Percentiles rank a stretch among this genome's conserved stretches.
Evolutionary conservation across 1,140 invertebrate genomes (phyloP).

Genomic region (Drosophila fuyamai): DNA sequence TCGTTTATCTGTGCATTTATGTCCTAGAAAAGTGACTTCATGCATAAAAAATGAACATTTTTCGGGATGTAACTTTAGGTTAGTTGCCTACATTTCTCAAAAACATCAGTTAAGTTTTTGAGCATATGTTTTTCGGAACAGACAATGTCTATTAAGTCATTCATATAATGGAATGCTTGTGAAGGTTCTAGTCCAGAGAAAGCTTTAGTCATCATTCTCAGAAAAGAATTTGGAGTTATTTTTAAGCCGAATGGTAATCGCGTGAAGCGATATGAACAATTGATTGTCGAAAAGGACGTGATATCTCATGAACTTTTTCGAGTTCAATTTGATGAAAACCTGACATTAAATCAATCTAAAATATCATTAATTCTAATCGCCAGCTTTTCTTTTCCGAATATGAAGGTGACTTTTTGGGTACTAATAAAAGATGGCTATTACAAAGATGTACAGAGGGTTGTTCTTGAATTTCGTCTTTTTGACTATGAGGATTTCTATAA

Average conservation of each 20-base stretch:
- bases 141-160: conserved; percentile 1
- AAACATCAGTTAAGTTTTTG: conserved; percentile 25
- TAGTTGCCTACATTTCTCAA: conserved; percentile 4
- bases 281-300: conserved; percentile 23
- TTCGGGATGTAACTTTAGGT: conserved; percentile 23
- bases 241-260: conserved; percentile 7
- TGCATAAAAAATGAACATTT: conserved; percentile 31
- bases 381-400: background rate
- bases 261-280: conserved; percentile 24
- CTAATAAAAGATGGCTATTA: background rate
- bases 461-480: background rate
- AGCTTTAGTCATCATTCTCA: background rate
- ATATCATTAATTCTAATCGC: too few relatives aligned
- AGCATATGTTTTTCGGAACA: conserved; percentile 21
- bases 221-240: background rate
- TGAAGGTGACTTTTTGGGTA: background rate
- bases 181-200: background rate
- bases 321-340: too few relatives aligned
- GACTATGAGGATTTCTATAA: background rate
- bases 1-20: conserved; percentile 22
- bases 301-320: background rate
- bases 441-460: background rate
- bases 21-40: conserved; percentile 16
- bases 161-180: background rate
- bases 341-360: too few relatives aligned